Percentiles rank a stretch among this genome's conserved stretches.
Conservation (phyloP, 2,888 invertebrate species). For the Aplocera efformata region DNA sequence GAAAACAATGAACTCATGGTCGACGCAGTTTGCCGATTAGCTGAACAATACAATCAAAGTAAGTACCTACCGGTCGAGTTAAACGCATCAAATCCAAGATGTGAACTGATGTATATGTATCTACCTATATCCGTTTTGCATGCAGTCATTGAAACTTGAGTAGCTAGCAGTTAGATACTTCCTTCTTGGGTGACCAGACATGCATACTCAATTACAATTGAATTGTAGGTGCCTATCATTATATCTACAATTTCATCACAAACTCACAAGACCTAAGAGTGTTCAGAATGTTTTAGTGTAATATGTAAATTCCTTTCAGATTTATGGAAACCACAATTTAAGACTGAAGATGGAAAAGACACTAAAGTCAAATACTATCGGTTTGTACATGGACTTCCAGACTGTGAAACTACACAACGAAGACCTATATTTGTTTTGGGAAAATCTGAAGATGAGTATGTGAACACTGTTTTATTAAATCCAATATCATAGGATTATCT, state of each 20-base stretch:
- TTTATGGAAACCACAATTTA: conserved; percentile 83
- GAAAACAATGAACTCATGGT: conserved; percentile 85
- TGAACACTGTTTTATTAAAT: conserved; percentile 17
- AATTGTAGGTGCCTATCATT: too few species aligned
- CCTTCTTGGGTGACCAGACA: conserved; percentile 11
- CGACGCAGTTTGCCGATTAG: conserved; percentile 83
- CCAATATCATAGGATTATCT: neutral
- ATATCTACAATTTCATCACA: too few species aligned
- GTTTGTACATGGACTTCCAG: conserved; percentile 83
- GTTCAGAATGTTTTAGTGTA: too few species aligned
- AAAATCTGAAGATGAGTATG: conserved; percentile 81
- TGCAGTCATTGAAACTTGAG: conserved; percentile 17
- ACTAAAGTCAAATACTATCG: conserved; percentile 77
- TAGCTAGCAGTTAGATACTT: conserved; percentile 3
- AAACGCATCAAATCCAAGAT: conserved; percentile 10
- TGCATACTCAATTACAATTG: conserved; percentile 16
- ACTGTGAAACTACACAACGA: conserved; percentile 85
- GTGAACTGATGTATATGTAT: conserved; percentile 5
- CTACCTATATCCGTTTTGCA: neutral
- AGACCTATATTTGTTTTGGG: conserved; percentile 84
- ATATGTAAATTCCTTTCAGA: conserved; percentile 37
- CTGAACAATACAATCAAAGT: conserved; percentile 81
- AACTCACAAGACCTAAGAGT: too few species aligned
- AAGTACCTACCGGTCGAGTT: conserved; percentile 37
- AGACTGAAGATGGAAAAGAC: conserved; percentile 81